Conservation (phyloP, 2,797 vertebrate genomes). For the Enteromius paludinosus region DNA sequence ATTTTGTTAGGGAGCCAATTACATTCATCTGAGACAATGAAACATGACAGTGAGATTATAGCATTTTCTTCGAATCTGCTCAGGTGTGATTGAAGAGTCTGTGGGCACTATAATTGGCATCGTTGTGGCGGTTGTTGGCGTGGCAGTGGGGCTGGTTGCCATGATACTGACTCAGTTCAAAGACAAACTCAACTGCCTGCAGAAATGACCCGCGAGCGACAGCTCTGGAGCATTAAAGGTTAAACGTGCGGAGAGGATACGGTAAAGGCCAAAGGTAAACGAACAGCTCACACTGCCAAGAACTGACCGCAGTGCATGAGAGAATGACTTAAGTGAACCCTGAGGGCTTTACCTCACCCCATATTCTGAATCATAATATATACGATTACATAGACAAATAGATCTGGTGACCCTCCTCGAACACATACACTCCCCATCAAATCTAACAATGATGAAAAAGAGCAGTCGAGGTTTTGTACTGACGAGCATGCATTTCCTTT, state of each 20-base stretch:
- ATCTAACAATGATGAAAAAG: neutral
- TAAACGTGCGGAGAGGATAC: neutral
- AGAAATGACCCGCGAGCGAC: constrained; percentile 31
- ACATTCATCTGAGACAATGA: neutral
- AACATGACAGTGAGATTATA: neutral
- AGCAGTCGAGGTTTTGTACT: neutral
- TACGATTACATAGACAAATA: neutral
- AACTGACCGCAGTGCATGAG: neutral
- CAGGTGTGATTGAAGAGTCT: constrained; percentile 68
- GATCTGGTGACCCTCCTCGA: neutral
- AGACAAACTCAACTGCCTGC: constrained; percentile 64
- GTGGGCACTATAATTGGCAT: constrained; percentile 72
- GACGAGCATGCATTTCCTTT: neutral
- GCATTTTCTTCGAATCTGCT: constrained; percentile 7
- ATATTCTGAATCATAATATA: constrained; percentile 5
- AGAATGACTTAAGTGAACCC: neutral
- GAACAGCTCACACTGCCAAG: neutral
- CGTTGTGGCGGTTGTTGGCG: constrained; percentile 66
- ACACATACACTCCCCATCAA: neutral
- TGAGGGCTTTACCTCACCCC: constrained; percentile 14
- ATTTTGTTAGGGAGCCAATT: neutral
- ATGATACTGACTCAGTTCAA: constrained; percentile 67
- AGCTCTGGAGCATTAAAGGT: neutral
- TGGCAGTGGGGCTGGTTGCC: constrained; percentile 64
- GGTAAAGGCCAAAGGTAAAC: constrained; percentile 28